These are phyloP conservation scores for Danionella cerebrum DNA, from an alignment of 2,113 vertebrate genomes.

Conservation along the genomic window DNA sequence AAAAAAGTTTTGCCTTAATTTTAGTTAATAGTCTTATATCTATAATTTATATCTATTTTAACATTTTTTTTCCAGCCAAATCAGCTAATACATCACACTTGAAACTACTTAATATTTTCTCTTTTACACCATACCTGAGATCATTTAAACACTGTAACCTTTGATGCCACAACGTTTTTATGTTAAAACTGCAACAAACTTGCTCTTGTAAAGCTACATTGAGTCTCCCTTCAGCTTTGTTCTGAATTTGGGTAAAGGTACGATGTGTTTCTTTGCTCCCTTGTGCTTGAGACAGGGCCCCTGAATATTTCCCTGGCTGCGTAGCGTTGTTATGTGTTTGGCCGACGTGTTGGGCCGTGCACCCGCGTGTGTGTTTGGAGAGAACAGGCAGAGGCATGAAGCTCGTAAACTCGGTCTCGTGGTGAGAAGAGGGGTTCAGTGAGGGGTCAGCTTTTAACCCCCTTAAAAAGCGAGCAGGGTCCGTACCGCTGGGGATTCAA, in stretches of 20 bases:
- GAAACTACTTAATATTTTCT: not conserved
- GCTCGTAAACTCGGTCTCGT: slow-evolving; percentile 41
- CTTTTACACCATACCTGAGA: too few species aligned
- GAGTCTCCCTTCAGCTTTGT: not conserved
- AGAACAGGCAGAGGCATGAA: slow-evolving; percentile 39
- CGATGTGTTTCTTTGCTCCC: slow-evolving; percentile 8
- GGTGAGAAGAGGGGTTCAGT: slow-evolving; percentile 44
- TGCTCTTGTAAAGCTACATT: too few species aligned
- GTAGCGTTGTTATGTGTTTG: slow-evolving; percentile 53
- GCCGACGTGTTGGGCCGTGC: slow-evolving; percentile 44
- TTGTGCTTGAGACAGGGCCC: not conserved
- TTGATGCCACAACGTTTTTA: too few species aligned
- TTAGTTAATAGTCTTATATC: too few species aligned
- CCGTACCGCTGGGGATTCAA: slow-evolving; percentile 29
- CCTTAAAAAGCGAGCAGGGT: slow-evolving; percentile 37
- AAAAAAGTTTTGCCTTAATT: too few species aligned
- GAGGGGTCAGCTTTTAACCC: slow-evolving; percentile 47
- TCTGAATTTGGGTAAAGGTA: not conserved
- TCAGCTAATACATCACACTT: too few species aligned
- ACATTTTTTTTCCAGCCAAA: too few species aligned
- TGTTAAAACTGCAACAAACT: too few species aligned
- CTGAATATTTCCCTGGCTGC: slow-evolving; percentile 21
- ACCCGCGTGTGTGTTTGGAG: slow-evolving; percentile 32
- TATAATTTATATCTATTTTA: too few species aligned
- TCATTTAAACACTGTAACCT: too few species aligned